Evolutionary conservation across 2,113 vertebrate species (phyloP).

Genomic region (Xiphophorus maculatus): DNA sequence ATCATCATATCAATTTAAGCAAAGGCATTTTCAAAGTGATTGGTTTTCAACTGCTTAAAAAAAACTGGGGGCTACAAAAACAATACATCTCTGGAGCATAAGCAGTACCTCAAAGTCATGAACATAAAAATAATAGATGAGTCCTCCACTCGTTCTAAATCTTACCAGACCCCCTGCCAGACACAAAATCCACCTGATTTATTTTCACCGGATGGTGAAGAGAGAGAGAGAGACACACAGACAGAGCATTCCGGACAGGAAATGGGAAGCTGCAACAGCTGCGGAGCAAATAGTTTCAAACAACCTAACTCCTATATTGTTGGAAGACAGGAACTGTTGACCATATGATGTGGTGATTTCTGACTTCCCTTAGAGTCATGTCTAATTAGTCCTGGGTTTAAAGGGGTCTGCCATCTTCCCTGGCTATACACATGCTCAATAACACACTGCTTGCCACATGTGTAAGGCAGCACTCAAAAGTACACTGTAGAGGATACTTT

Average conservation of each 20-base stretch:
- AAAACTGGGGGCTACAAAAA: too few relatives aligned
- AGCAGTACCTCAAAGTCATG: too few relatives aligned
- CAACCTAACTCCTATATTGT: slow-evolving; percentile 38
- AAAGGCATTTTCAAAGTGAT: too few relatives aligned
- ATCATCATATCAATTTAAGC: too few relatives aligned
- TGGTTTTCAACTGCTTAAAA: too few relatives aligned
- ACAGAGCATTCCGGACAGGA: slow-evolving; percentile 42
- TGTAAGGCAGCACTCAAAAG: slow-evolving; percentile 49
- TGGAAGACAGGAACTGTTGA: slow-evolving; percentile 57
- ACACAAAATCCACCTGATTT: slow-evolving; percentile 52
- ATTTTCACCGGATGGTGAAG: slow-evolving; percentile 48
- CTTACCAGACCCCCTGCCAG: slow-evolving; percentile 31
- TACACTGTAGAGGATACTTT: slow-evolving; percentile 4
- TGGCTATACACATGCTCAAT: background rate
- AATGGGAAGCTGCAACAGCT: slow-evolving; percentile 51
- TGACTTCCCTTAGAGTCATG: slow-evolving; percentile 64
- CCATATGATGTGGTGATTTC: slow-evolving; percentile 66
- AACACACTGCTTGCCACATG: slow-evolving; percentile 69
- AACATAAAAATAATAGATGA: too few relatives aligned
- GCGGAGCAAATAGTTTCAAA: slow-evolving; percentile 35
- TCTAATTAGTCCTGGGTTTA: slow-evolving; percentile 65
- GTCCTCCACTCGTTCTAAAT: slow-evolving; percentile 19
- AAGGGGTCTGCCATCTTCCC: slow-evolving; percentile 61
- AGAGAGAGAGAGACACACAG: slow-evolving; percentile 40
- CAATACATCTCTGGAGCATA: too few relatives aligned